Percentiles rank a stretch among this genome's conserved stretches.
These are phyloP conservation scores for Ametastegia equiseti DNA, from an alignment of 2,888 invertebrate genomes.

Conservation along the genomic window DNA sequence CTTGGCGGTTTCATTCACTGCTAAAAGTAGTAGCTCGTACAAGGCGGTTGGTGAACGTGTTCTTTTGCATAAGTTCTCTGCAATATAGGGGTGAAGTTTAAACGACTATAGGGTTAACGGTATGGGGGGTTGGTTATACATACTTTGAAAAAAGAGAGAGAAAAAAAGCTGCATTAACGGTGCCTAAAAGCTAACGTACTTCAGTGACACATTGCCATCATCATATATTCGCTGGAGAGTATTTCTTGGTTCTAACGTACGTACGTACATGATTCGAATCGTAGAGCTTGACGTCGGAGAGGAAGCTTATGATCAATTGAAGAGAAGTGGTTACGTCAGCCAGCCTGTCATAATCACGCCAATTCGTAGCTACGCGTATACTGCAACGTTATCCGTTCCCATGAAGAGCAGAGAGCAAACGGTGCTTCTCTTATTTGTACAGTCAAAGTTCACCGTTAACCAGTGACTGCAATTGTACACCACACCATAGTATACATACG, in stretches of 20 bases:
- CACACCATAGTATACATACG: too few species aligned
- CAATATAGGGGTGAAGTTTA: neutral
- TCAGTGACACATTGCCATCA: too few species aligned
- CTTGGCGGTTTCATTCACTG: neutral
- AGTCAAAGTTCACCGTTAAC: neutral
- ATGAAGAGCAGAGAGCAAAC: slow-evolving; percentile 16
- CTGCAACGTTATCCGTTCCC: slow-evolving; percentile 33
- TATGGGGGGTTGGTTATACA: too few species aligned
- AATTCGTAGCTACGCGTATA: slow-evolving; percentile 32
- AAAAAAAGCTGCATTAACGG: neutral
- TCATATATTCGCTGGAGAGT: too few species aligned
- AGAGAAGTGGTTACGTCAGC: slow-evolving; percentile 63
- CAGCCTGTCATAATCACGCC: slow-evolving; percentile 56
- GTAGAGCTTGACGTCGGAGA: neutral
- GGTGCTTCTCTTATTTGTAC: neutral
- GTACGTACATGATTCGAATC: neutral
- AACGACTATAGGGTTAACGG: neutral
- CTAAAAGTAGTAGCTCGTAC: slow-evolving; percentile 18
- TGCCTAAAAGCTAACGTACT: too few species aligned
- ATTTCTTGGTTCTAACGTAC: neutral
- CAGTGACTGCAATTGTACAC: too few species aligned
- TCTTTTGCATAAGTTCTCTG: neutral
- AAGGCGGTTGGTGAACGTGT: neutral
- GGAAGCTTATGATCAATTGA: slow-evolving; percentile 58
- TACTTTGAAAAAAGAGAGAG: neutral